phyloP scores from a whole-genome alignment of 2,888 invertebrate genomes.

The Uloborus plumipes region DNA sequence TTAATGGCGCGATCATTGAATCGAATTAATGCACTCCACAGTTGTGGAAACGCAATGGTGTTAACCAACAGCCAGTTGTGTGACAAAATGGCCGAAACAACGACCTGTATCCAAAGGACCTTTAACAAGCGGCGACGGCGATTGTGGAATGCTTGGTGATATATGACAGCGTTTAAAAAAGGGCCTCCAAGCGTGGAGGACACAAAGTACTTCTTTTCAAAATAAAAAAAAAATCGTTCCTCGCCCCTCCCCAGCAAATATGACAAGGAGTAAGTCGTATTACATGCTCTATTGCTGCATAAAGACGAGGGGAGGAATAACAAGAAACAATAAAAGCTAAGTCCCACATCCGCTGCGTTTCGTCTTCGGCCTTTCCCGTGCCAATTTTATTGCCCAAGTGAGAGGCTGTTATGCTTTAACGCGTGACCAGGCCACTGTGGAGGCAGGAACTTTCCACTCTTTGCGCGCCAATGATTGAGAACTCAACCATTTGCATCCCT shows the following conservation, averaged over 20 bases:
- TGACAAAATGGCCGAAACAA: too few relatives aligned
- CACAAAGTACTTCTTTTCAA: conserved; percentile 55
- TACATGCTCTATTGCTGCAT: conserved; percentile 61
- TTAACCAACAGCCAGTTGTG: too few relatives aligned
- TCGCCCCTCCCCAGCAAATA: conserved; percentile 38
- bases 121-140: background rate
- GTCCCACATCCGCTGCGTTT: conserved; percentile 47
- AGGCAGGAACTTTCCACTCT: conserved; percentile 21
- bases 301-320: conserved; percentile 46
- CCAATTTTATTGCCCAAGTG: conserved; percentile 35
- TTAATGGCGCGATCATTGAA: too few relatives aligned
- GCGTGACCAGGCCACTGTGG: conserved; percentile 42
- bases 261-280: conserved; percentile 63
- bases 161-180: conserved; percentile 57
- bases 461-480: conserved; percentile 56
- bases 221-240: conserved; percentile 19
- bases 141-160: conserved; percentile 26
- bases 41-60: too few relatives aligned
- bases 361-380: conserved; percentile 1
- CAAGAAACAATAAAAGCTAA: conserved; percentile 23
- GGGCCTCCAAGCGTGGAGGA: conserved; percentile 44
- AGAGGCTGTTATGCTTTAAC: conserved; percentile 35
- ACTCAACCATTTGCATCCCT: conserved; percentile 41
- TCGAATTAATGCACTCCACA: too few relatives aligned
- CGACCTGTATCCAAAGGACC: too few relatives aligned